Evolutionary conservation across 2,113 vertebrate species (phyloP), one percentile per base, ranked within the genome.

Genomic region (Crotalus viridis): DNA sequence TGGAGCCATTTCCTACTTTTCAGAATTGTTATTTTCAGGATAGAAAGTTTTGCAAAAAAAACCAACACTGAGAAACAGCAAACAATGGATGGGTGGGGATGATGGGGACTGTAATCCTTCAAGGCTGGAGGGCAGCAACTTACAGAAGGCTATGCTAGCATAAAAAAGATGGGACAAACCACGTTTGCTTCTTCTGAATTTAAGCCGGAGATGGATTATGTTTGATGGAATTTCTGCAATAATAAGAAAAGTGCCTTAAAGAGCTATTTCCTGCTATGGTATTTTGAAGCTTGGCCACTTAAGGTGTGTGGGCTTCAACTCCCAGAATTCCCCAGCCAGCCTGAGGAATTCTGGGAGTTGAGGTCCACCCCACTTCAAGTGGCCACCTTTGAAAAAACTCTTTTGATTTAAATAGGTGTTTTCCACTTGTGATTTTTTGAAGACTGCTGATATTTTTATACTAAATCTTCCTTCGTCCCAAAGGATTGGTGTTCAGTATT

Each of bases 1-100:
- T 74, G n/a, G 69, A 8, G 69, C 69, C n/a, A 33, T 74, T 74
- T 74, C 69, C 15, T 74, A 74, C 33, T 74, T 81, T 8, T 81
- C 26, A n/a, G 28, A n/a, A 69, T 69, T 69, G 4, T 64, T 10
- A 64, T 12, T 64, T 69, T n/a, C 61, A n/a, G 69, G 69, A 7
- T 39, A 39, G 2, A 39, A 74, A 0, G 0, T 33, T 33, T 33
- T 74, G 69, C n/a, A 33, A n/a, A n/a, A n/a, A 69, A 69, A n/a
- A 13, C 9, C 39, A 39, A 39, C 39, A 39, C 39, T 7, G 56
- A 28, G 3, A n/a, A n/a, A 5, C 69, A 39, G 69, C 15, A 33
- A n/a, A 69, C 0, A n/a, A 2, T 15, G 12, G 4, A 0, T 1
- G 0, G 12, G 3, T 12, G 12, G n/a, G n/a, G 2, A 5, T 33